Base-by-base conservation (phyloP, 53 echinoderm and acorn worm genomes). In the Stichopus horrens region DNA sequence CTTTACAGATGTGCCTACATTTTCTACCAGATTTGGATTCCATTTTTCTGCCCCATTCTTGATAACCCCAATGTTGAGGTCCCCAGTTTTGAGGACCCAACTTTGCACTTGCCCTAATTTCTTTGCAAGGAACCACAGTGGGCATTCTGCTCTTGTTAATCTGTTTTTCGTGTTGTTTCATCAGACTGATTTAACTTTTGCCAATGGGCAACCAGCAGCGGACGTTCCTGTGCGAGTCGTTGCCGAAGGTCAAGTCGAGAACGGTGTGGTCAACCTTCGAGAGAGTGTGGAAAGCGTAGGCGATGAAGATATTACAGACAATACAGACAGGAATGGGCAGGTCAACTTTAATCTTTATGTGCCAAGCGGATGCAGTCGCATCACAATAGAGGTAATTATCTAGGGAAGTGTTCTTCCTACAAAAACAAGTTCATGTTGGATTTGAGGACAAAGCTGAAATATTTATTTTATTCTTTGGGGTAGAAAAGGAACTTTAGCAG, bases 101-200 rank as follows among this genome's bases (percentile, higher is more conserved):
- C 37, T 37, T 37, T 37, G 37, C 37, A 37, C 37, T 37, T 37
- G 37, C 37, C 37, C 37, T 37, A 37, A 37, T 37, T 37, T 37
- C 37, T 37, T 37, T 37, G 37, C 37, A 37, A 37, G 37, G 37
- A 37, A 37, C 37, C 37, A 37, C 37, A 1, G 37, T 37, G 37
- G 13, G 1, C 2, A 76, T 21, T 18, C 13, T 76, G 76, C 51
- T 13, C 21, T 23, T 13, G 9, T 13, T 10, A 18, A 18, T 76
- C 21, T 37, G 37, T 23, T 6, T 52, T 6, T 14, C 52, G 10
- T 52, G 9, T 80, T 54, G 55, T 54, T 52, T 52, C 55, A 19
- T 9, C 55, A 90, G 90, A 19, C 76, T 76, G 90, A 90, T 60
- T 14, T 90, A 21, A 77, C 76, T n/a, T 90, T 76, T 54, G 66